These are phyloP conservation scores for Tanypteryx hageni DNA, from an alignment of 2,888 invertebrate genomes.

Conservation along the genomic window DNA sequence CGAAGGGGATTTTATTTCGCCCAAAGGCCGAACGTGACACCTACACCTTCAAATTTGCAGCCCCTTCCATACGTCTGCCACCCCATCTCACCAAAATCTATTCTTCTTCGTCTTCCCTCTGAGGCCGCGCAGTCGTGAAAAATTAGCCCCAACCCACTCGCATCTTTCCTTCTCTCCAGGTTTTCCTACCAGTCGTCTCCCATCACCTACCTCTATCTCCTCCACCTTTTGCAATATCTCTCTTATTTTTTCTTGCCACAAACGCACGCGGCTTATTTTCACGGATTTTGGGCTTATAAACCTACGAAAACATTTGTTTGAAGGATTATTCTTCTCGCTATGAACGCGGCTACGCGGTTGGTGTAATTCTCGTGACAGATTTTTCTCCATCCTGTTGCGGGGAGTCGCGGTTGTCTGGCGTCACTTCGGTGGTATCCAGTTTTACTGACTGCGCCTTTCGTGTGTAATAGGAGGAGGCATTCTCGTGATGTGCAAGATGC, in stretches of 20 bases:
- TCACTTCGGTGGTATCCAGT: too few species aligned
- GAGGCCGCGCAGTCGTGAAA: neutral
- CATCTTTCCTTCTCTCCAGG: neutral
- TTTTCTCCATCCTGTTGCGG: too few species aligned
- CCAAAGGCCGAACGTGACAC: slow-evolving; percentile 22
- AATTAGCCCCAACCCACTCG: neutral
- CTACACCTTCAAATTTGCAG: neutral
- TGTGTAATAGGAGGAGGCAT: too few species aligned
- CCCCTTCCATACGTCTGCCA: neutral
- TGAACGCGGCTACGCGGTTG: neutral
- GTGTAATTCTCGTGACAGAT: too few species aligned
- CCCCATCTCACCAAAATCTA: neutral
- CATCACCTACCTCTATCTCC: neutral
- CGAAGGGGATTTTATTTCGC: neutral
- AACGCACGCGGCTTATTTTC: neutral
- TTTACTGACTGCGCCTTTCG: too few species aligned
- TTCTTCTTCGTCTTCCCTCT: neutral
- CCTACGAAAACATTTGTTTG: neutral
- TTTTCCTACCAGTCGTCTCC: neutral
- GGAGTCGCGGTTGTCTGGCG: too few species aligned
- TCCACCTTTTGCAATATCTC: too few species aligned
- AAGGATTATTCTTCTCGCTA: neutral
- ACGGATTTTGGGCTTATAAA: neutral
- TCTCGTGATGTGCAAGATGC: too few species aligned
- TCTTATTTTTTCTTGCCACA: too few species aligned